Evolutionary conservation across 64 coral and sea anemone species (phyloP), one percentile per base, ranked within the genome.

Genomic region (Stylophora pistillata): DNA sequence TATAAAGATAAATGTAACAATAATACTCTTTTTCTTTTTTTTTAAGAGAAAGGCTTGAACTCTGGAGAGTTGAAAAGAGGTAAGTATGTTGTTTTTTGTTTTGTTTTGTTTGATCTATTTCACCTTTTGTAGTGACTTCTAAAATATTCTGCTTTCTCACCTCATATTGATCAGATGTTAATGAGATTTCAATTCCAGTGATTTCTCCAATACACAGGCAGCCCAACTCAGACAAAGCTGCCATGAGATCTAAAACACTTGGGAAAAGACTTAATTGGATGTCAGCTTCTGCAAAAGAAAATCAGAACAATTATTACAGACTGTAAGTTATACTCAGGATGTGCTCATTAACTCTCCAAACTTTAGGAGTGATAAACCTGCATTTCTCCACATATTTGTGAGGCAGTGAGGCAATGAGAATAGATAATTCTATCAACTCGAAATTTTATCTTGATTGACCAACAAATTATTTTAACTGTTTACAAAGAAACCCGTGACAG

Each of bases 1-100:
- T 60, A 60, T 21, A 64, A 64, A 20, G 4, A 64, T 0, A 1
- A 64, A 23, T 64, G 61, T 21, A n/a, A 68, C 1, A 1, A 25
- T 27, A 68, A 68, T 25, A 25, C 10, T 23, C 64, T 21, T 52
- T 68, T 21, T 69, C 26, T 10, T 21, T 53, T 23, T 13, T 37
- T 81, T 84, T 14, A 33, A 84, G 80, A 26, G 62, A 84, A 63
- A 84, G 61, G 58, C 80, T 84, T 53, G 30, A 69, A 63, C 53
- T 84, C 1, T 84, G 80, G 80, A 70, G 62, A 37, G 33, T 33
- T 68, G 80, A 84, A 84, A 84, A 84, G 80, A 52, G 80, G 80
- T 84, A 52, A 33, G 9, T 12, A 61, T 31, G 26, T 31, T 15
- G 16, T 79, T 28, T 31, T 80, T 31, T 61, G 1, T 76, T 25